Evolutionary conservation across 1,140 invertebrate genomes (phyloP).

Genomic region (Chlorops oryzae): DNA sequence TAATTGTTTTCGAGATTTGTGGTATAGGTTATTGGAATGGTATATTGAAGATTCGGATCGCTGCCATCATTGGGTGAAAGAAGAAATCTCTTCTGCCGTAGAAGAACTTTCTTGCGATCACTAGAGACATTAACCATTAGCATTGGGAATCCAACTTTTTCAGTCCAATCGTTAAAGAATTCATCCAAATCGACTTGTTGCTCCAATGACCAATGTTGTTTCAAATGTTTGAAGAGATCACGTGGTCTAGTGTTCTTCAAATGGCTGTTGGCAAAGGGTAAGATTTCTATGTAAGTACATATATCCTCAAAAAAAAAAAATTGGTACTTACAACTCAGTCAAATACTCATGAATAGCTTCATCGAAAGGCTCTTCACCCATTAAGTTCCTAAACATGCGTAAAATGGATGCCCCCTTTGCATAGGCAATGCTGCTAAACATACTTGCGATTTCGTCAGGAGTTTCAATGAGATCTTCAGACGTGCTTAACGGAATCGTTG

Average conservation of each 20-base stretch:
- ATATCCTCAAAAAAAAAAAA: not conserved
- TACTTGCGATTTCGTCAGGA: conserved; percentile 49
- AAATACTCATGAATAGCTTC: conserved; percentile 58
- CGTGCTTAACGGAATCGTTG: conserved; percentile 56
- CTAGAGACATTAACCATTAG: conserved; percentile 52
- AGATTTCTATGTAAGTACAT: not conserved
- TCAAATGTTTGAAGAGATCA: conserved; percentile 23
- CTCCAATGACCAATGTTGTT: conserved; percentile 17
- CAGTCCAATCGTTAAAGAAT: conserved; percentile 69
- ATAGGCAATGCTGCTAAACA: conserved; percentile 57
- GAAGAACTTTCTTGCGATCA: not conserved
- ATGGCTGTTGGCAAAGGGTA: conserved; percentile 13
- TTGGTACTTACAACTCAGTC: conserved; percentile 47
- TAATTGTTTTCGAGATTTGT: conserved; percentile 51
- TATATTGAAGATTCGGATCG: conserved; percentile 49
- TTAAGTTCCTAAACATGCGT: conserved; percentile 65
- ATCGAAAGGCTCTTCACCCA: conserved; percentile 59
- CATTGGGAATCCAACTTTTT: conserved; percentile 84
- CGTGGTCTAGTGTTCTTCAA: conserved; percentile 19
- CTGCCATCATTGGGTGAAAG: conserved; percentile 39
- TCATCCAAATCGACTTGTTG: conserved; percentile 19
- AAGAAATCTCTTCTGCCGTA: conserved; percentile 52
- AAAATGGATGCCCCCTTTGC: conserved; percentile 65
- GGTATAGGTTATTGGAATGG: conserved; percentile 59
- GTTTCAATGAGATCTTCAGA: conserved; percentile 39